Evolutionary conservation across 2,888 invertebrate species (phyloP).

Genomic region (Eumerus sabulonum): DNA sequence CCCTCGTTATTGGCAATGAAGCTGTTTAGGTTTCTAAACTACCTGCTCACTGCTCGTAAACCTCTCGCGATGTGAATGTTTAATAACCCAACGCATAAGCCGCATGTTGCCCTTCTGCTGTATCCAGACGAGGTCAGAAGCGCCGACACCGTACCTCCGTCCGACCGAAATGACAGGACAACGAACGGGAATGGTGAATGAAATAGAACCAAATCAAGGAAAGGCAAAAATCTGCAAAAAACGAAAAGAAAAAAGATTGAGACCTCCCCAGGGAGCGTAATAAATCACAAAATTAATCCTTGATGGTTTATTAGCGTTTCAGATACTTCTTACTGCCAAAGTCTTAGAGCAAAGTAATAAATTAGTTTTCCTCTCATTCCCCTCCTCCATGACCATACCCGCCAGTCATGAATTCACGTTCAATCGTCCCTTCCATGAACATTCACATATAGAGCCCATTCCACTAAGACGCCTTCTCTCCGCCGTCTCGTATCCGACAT

Average conservation of each 20-base stretch:
- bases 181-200: too few relatives aligned
- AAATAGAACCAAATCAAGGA: neutral
- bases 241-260: slow-evolving; percentile 23
- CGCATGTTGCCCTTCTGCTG: too few relatives aligned
- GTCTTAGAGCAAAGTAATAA: slow-evolving; percentile 64
- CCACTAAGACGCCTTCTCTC: neutral
- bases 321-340: slow-evolving; percentile 66
- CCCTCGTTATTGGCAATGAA: too few relatives aligned
- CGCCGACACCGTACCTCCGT: too few relatives aligned
- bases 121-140: too few relatives aligned
- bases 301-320: slow-evolving; percentile 76
- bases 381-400: neutral
- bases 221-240: neutral
- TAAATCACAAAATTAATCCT: slow-evolving; percentile 78
- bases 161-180: too few relatives aligned
- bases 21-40: too few relatives aligned
- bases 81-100: too few relatives aligned
- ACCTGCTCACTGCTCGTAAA: too few relatives aligned
- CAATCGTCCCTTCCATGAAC: too few relatives aligned
- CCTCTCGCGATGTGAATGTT: too few relatives aligned
- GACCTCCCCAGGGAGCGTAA: slow-evolving; percentile 69
- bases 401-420: too few relatives aligned
- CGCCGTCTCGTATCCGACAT: neutral
- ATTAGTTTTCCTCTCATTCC: slow-evolving; percentile 39
- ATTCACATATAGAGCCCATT: neutral